Base-by-base conservation (phyloP, 2,888 invertebrate genomes). In the Drosophila fulvimacula region DNA sequence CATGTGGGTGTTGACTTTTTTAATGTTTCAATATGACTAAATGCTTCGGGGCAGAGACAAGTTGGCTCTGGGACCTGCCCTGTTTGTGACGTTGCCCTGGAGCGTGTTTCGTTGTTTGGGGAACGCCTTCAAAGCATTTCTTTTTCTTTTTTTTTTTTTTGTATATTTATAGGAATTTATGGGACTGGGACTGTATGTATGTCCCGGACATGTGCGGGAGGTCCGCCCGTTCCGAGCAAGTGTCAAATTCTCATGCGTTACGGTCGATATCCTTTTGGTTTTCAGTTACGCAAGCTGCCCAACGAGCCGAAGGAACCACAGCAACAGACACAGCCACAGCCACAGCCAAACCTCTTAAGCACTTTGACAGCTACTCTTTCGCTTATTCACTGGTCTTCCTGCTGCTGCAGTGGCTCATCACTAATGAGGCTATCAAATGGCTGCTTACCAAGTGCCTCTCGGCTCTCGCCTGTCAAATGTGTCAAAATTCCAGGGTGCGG, bases 11-110 rank as follows among this genome's bases (percentile, higher is more conserved):
- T 90, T 90, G 88, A 89, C 89, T 89, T 74, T 89, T 86, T 87
- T 88, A 86, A 90, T 86, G 86, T 89, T 86, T 86, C 89, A 89
- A 86, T 89, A 87, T 90, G 85, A 81, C 85, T 89, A 87, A 85
- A 89, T 81, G 88, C 81, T 66, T 63, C 46, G 62, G 76, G 76
- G 80, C 77, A 71, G 73, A 60, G 64, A 67, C 66, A 65, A 64
- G 69, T 57, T 67, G 39, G 63, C 77, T 64, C 46, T 64, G 64
- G 70, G 73, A 64, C 77, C 66, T 52, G 39, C 83, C 84, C 81
- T 67, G 57, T 79, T 82, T 63, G 65, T 68, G 58, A 34, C 32
- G 77, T 53, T 56, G 48, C 57, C 72, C 61, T 38, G 41, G 67
- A 76, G 67, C 69, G 69, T 82, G 72, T 79, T 82, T 73, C 63